These are phyloP conservation scores for Drosophila rufa DNA, from an alignment of 1,140 invertebrate genomes.

Conservation along the genomic window DNA sequence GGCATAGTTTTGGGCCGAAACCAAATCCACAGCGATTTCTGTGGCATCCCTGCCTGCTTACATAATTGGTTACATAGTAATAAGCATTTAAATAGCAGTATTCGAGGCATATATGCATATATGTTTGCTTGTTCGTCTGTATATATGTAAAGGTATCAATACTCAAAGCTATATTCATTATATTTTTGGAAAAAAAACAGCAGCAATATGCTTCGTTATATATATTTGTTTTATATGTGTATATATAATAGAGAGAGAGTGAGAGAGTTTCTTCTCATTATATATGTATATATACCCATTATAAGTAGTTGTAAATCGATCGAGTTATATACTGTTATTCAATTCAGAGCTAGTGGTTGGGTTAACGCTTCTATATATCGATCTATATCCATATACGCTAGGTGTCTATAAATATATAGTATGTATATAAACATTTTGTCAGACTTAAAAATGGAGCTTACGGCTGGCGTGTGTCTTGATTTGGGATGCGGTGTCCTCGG, in stretches of 20 bases:
- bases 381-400: slow-evolving; percentile 39
- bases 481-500: slow-evolving; percentile 42
- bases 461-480: slow-evolving; percentile 49
- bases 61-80: slow-evolving; percentile 14
- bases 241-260: slow-evolving; percentile 8
- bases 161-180: slow-evolving; percentile 22
- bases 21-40: not conserved
- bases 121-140: not conserved
- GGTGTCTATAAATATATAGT: slow-evolving; percentile 45
- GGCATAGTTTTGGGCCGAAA: not conserved
- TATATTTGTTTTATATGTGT: slow-evolving; percentile 1
- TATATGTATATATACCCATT: slow-evolving; percentile 33
- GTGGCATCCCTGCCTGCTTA: not conserved
- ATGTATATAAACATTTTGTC: slow-evolving; percentile 68
- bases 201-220: slow-evolving; percentile 40
- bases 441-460: slow-evolving; percentile 78
- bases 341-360: slow-evolving; percentile 49
- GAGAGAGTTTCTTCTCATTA: not conserved
- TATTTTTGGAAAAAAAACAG: slow-evolving; percentile 28
- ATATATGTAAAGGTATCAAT: slow-evolving; percentile 34
- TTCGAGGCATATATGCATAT: slow-evolving; percentile 4
- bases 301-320: slow-evolving; percentile 50
- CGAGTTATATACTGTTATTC: slow-evolving; percentile 44
- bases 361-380: slow-evolving; percentile 41
- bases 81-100: slow-evolving; percentile 29